phyloP scores from a whole-genome alignment of 2,113 vertebrate genomes.

The Fukomys damarensis region DNA sequence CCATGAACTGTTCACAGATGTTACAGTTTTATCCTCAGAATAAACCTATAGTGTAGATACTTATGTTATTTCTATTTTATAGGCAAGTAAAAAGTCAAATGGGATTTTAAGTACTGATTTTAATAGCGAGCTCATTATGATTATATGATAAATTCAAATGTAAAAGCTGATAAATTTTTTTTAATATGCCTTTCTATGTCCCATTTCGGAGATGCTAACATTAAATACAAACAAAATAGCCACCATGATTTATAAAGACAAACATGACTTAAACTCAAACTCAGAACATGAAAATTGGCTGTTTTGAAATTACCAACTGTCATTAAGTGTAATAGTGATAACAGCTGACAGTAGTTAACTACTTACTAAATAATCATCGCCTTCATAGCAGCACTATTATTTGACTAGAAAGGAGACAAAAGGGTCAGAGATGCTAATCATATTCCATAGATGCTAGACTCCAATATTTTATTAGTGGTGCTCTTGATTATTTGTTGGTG shows the following conservation, averaged over 20 bases:
- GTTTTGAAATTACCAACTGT: background rate
- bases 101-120: background rate
- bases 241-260: background rate
- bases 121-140: background rate
- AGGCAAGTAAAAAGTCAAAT: background rate
- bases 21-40: background rate
- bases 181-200: background rate
- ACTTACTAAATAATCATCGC: constrained; percentile 54
- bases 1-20: background rate
- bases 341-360: constrained; percentile 54
- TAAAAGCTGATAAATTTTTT: background rate
- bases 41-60: background rate
- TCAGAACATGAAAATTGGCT: background rate
- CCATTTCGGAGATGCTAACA: background rate
- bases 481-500: constrained; percentile 62
- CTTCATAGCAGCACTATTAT: background rate
- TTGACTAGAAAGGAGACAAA: constrained; percentile 32
- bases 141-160: background rate
- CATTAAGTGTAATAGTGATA: background rate
- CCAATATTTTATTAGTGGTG: constrained; percentile 57
- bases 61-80: background rate
- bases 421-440: constrained; percentile 58
- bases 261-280: background rate
- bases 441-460: background rate
- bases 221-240: background rate